These are phyloP conservation scores for Aethes cnicana DNA, from an alignment of 2,888 invertebrate genomes.

Conservation along the genomic window DNA sequence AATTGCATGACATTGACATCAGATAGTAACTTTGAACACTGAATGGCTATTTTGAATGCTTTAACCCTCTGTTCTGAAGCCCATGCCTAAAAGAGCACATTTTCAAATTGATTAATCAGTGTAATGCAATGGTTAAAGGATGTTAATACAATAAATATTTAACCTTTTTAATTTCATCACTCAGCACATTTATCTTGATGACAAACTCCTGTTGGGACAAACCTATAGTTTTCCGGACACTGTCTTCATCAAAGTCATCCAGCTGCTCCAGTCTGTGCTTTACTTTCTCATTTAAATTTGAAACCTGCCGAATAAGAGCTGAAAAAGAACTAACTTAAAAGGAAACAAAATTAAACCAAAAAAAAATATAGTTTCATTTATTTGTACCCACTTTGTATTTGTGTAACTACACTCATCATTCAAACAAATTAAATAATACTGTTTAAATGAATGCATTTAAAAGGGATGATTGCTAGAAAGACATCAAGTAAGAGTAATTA, in stretches of 20 bases:
- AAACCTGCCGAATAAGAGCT: conserved; percentile 91
- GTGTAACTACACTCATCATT: no score
- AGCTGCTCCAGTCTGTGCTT: conserved; percentile 95
- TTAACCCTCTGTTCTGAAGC: conserved; percentile 96
- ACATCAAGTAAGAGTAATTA: no score
- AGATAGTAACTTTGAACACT: conserved; percentile 96
- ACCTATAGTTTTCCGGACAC: conserved; percentile 92
- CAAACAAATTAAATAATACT: no score
- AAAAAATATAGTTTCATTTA: no score
- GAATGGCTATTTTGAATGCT: conserved; percentile 97
- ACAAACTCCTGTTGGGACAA: conserved; percentile 96
- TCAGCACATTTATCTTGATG: conserved; percentile 93
- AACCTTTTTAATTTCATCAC: conserved; percentile 90
- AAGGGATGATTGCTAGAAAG: no score
- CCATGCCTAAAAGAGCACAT: conserved; percentile 87
- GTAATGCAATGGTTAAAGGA: no score
- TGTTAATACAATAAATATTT: background rate
- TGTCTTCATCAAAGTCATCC: conserved; percentile 96
- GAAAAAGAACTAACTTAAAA: conserved; percentile 79
- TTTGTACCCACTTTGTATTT: no score
- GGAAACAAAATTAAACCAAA: conserved; percentile 46
- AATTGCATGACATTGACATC: conserved; percentile 95
- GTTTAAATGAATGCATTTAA: no score
- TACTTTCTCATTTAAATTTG: conserved; percentile 92
- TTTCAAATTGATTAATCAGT: no score